phyloP scores from a whole-genome alignment of 1,140 invertebrate genomes.

The Bombus huntii region DNA sequence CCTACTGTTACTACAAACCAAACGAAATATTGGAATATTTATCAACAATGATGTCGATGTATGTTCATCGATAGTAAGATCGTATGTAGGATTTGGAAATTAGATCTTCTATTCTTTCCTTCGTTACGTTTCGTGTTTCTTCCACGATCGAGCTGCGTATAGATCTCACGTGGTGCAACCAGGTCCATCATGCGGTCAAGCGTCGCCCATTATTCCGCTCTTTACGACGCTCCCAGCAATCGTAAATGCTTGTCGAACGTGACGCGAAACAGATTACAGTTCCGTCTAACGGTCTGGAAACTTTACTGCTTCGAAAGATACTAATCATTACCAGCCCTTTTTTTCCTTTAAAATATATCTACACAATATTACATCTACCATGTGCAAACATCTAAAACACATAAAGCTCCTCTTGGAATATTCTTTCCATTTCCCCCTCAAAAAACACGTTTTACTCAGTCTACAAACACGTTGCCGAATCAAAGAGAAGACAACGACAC shows the following conservation, averaged over 20 bases:
- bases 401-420: background rate
- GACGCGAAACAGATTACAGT: constrained; percentile 26
- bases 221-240: constrained; percentile 12
- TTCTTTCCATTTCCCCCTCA: background rate
- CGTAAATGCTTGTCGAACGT: constrained; percentile 32
- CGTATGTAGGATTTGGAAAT: background rate
- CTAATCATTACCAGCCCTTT: background rate
- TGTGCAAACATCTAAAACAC: background rate
- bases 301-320: constrained; percentile 9
- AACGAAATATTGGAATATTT: no score
- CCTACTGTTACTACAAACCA: no score
- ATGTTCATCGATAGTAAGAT: no score
- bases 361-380: no score
- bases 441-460: background rate
- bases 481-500: constrained; percentile 19
- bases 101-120: background rate
- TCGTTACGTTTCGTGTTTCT: background rate
- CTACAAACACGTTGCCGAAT: background rate
- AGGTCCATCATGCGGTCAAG: constrained; percentile 19
- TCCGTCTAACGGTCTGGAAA: constrained; percentile 22
- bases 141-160: background rate
- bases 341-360: background rate
- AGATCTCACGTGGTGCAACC: constrained; percentile 3
- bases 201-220: constrained; percentile 28
- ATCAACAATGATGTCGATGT: no score